Conservation (phyloP, 2,888 invertebrate genomes). For the Masnerella sp. region DNA sequence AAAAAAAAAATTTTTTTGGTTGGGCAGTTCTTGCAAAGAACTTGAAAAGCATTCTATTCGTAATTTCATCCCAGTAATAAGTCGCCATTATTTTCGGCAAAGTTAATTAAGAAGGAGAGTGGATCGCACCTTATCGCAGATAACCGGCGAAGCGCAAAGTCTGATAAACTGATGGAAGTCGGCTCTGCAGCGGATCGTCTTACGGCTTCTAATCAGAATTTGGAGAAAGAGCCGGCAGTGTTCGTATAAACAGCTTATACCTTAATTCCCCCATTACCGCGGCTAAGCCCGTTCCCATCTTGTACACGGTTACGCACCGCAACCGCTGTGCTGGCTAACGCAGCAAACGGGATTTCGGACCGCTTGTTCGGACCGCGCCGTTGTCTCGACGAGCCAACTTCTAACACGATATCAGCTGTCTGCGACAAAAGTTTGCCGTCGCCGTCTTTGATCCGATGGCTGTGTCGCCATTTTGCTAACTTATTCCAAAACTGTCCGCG, state of each 20-base stretch:
- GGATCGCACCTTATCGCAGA: conserved; percentile 56
- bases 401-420: conserved; percentile 48
- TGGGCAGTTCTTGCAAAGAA: too few relatives aligned
- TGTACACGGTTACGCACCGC: conserved; percentile 45
- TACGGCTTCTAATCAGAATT: conserved; percentile 62
- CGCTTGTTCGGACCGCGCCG: conserved; percentile 14
- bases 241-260: conserved; percentile 64
- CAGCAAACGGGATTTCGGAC: conserved; percentile 16
- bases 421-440: conserved; percentile 49
- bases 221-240: conserved; percentile 50
- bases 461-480: conserved; percentile 44
- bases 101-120: conserved; percentile 51
- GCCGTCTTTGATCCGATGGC: conserved; percentile 45
- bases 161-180: conserved; percentile 55
- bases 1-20: too few relatives aligned
- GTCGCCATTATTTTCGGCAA: conserved; percentile 52
- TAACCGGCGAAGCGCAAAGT: conserved; percentile 51
- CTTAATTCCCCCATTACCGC: conserved; percentile 64
- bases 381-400: conserved; percentile 42
- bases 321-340: conserved; percentile 39
- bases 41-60: too few relatives aligned
- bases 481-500: conserved; percentile 38
- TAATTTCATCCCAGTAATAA: conserved; percentile 46
- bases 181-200: conserved; percentile 48
- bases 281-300: conserved; percentile 59